Percentiles rank a stretch among this genome's conserved stretches.
These are phyloP conservation scores for Semotilus atromaculatus DNA, from an alignment of 2,797 vertebrate species.

Conservation along the genomic window DNA sequence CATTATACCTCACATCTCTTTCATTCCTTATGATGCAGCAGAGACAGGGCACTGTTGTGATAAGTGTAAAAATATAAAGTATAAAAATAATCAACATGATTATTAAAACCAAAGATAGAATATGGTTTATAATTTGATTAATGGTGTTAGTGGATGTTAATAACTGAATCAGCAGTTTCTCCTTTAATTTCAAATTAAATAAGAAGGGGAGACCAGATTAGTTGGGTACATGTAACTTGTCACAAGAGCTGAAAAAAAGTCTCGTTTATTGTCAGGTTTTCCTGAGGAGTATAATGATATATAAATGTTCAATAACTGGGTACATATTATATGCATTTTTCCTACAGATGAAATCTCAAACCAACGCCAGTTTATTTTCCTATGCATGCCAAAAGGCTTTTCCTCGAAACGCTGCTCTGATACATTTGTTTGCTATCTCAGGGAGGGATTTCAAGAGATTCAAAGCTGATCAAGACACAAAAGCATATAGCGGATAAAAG, in stretches of 20 bases:
- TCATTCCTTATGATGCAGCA: background rate
- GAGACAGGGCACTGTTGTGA: background rate
- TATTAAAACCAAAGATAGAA: background rate
- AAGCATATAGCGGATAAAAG: conserved; percentile 85
- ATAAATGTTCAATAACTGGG: background rate
- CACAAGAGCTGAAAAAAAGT: background rate
- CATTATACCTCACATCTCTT: background rate
- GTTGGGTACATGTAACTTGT: background rate
- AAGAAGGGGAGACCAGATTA: background rate
- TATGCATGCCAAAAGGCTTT: conserved; percentile 57
- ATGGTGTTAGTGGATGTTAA: background rate
- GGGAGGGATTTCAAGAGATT: conserved; percentile 87
- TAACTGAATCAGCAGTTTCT: background rate
- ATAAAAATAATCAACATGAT: background rate
- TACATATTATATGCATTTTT: background rate
- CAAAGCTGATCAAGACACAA: conserved; percentile 90
- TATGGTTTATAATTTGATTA: background rate
- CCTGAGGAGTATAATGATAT: background rate
- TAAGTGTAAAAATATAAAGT: background rate
- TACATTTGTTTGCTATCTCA: conserved; percentile 88
- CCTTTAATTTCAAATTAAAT: background rate
- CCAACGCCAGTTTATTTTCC: conserved; percentile 11
- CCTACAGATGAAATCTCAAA: background rate
- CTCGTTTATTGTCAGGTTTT: background rate
- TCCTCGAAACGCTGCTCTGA: conserved; percentile 71